A percentile compares a stretch with the other conserved stretches of the same genome.
Conservation (phyloP, 2,113 vertebrate genomes). For the Oceanodroma tethys region DNA sequence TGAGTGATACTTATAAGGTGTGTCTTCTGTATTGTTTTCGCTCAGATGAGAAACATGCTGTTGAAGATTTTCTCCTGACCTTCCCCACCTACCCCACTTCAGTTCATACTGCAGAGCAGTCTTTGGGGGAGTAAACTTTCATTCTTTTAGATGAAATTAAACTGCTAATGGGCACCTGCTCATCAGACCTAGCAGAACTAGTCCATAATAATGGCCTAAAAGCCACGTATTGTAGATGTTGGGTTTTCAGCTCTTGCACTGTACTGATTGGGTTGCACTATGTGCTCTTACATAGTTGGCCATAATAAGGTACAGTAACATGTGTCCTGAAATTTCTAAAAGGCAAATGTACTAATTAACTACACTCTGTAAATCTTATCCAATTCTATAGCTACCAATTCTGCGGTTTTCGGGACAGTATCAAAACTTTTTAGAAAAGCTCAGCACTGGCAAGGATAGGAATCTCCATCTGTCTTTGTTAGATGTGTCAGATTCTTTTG, state of each 20-base stretch:
- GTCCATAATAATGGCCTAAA: background rate
- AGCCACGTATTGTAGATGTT: fast-evolving
- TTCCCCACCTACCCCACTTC: fast-evolving
- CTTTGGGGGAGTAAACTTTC: background rate
- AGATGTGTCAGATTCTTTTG: background rate
- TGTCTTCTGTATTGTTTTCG: background rate
- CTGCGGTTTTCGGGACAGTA: background rate
- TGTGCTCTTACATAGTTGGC: background rate
- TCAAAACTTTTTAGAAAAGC: background rate
- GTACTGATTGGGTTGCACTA: background rate
- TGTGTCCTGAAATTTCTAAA: background rate
- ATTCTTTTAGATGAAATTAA: background rate
- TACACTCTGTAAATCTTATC: background rate
- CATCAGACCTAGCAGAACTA: background rate
- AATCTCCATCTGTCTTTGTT: background rate
- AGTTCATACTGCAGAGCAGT: background rate
- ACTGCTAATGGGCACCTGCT: background rate
- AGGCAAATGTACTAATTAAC: background rate
- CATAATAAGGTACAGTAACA: background rate
- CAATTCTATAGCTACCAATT: background rate
- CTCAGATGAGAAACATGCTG: background rate
- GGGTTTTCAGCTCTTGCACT: background rate
- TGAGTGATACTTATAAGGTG: background rate
- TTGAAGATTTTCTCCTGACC: background rate
- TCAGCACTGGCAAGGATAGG: background rate